phyloP scores from a whole-genome alignment of 1,140 invertebrate genomes.

The Heliconius himera region DNA sequence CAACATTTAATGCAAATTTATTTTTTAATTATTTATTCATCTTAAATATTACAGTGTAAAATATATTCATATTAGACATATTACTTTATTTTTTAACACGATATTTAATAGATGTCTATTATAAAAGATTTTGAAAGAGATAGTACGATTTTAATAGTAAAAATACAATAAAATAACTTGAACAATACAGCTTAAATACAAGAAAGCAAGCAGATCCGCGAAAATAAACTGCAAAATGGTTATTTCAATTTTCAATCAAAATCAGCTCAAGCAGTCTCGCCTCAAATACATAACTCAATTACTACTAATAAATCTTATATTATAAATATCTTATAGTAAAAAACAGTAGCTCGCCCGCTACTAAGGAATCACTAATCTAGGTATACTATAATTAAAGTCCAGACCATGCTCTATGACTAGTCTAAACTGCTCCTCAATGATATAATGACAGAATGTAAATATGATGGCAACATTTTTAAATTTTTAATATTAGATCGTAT shows the following conservation, averaged over 20 bases:
- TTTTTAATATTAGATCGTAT: background rate
- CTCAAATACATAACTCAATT: background rate
- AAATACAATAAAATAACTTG: background rate
- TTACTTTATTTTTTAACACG: no score
- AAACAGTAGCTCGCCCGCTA: constrained; percentile 50
- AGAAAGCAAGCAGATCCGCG: constrained; percentile 12
- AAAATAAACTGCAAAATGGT: background rate
- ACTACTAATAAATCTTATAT: constrained; percentile 13
- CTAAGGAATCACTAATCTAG: constrained; percentile 43
- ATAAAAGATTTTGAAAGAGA: no score
- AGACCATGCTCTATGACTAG: constrained; percentile 45
- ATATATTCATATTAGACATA: no score
- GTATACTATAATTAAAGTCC: constrained; percentile 34
- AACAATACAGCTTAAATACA: background rate
- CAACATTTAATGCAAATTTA: no score
- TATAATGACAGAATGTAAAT: background rate
- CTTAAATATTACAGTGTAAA: no score
- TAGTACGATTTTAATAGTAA: background rate
- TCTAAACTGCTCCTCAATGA: background rate
- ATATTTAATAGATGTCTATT: no score
- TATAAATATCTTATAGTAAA: constrained; percentile 39
- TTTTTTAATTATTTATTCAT: no score
- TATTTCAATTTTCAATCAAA: background rate
- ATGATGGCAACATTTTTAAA: background rate
- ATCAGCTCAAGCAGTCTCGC: background rate